phyloP scores from a whole-genome alignment of 2,888 invertebrate species.

The Onchidella celtica region DNA sequence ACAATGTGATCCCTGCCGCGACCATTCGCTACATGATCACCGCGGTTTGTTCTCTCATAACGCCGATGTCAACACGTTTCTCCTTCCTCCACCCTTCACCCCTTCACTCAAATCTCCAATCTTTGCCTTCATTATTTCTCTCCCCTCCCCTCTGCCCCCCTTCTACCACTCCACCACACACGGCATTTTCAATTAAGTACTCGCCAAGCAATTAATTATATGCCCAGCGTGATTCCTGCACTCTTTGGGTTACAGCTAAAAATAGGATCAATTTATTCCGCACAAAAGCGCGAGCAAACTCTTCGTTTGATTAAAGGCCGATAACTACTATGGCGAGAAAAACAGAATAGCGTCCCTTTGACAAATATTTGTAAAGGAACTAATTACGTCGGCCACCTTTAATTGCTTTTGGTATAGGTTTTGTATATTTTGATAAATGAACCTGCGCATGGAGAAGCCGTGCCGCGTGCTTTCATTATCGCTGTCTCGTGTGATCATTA shows the following conservation, averaged over 20 bases:
- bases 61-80: too few relatives aligned
- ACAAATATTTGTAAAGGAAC: conserved; percentile 27
- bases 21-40: too few relatives aligned
- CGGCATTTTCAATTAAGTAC: background rate
- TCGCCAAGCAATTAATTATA: conserved; percentile 15
- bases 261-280: conserved; percentile 26
- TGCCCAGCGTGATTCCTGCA: background rate
- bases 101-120: too few relatives aligned
- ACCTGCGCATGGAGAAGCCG: background rate
- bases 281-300: background rate
- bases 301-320: conserved; percentile 23
- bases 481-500: background rate
- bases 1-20: too few relatives aligned
- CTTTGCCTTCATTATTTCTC: too few relatives aligned
- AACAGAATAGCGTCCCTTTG: conserved; percentile 2
- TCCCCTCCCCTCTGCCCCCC: background rate
- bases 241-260: conserved; percentile 8
- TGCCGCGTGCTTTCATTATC: background rate
- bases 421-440: conserved; percentile 34
- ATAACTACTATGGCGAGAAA: conserved; percentile 35
- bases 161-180: background rate
- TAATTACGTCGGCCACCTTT: conserved; percentile 36
- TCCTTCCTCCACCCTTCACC: too few relatives aligned
- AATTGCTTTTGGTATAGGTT: conserved; percentile 28
- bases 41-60: too few relatives aligned